These are phyloP conservation scores for Enoplosus armatus DNA, from an alignment of 2,797 vertebrate genomes.

Conservation along the genomic window DNA sequence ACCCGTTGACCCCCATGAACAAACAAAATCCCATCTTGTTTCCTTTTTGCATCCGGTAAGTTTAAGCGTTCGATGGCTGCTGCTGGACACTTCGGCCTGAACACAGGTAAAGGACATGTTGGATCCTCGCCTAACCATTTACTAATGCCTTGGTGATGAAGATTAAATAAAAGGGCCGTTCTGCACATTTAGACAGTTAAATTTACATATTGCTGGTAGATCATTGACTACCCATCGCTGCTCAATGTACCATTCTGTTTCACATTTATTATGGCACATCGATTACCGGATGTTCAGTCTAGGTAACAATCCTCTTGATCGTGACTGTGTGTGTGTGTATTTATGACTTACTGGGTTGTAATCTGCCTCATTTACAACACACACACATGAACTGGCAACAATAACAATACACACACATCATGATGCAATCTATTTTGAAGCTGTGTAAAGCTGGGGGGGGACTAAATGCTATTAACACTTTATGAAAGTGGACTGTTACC, in stretches of 20 bases:
- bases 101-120: too few species aligned
- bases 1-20: background rate
- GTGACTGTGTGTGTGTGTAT: background rate
- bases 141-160: background rate
- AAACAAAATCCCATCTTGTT: background rate
- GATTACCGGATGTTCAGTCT: conserved; percentile 27
- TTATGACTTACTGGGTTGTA: background rate
- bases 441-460: too few species aligned
- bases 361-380: conserved; percentile 4
- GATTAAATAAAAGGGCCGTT: background rate
- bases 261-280: conserved; percentile 17
- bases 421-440: too few species aligned
- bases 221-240: background rate
- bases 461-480: too few species aligned
- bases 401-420: background rate
- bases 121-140: too few species aligned
- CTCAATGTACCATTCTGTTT: background rate
- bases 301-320: conserved; percentile 30
- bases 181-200: too few species aligned
- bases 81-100: background rate
- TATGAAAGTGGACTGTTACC: too few species aligned
- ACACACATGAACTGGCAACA: conserved; percentile 15
- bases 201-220: too few species aligned
- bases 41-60: background rate
- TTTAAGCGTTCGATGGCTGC: background rate